These are phyloP conservation scores for Dusona sp. DNA, from an alignment of 2,888 invertebrate genomes.

Conservation along the genomic window DNA sequence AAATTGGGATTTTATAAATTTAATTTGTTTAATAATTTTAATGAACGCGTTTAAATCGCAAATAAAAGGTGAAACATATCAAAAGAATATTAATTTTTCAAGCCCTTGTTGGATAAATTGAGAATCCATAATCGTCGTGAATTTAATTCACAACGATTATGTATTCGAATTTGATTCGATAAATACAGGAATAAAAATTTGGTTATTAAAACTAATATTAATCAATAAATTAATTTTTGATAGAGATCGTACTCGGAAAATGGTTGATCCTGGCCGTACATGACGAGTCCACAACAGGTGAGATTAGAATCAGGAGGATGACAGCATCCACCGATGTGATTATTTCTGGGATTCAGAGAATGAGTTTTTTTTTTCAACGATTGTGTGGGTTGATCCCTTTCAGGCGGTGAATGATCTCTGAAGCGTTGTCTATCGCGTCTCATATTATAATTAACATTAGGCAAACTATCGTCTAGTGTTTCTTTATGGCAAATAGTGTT, in stretches of 20 bases:
- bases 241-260: constrained; percentile 48
- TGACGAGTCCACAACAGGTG: constrained; percentile 62
- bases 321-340: constrained; percentile 22
- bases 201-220: neutral
- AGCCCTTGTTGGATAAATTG: neutral
- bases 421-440: constrained; percentile 12
- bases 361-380: constrained; percentile 14
- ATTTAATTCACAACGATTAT: neutral
- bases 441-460: constrained; percentile 4
- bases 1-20: too few species aligned
- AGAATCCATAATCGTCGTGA: neutral
- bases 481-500: constrained; percentile 10
- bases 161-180: too few species aligned
- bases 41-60: neutral
- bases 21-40: neutral
- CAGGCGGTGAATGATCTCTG: constrained; percentile 65
- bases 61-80: neutral
- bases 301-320: constrained; percentile 48
- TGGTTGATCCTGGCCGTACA: constrained; percentile 65
- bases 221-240: neutral
- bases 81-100: too few species aligned
- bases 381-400: constrained; percentile 62
- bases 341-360: constrained; percentile 28
- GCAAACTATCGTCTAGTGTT: constrained; percentile 9
- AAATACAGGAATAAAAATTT: neutral